phyloP scores from a whole-genome alignment of 2,113 vertebrate genomes.

The Gallinago paraguaiae region DNA sequence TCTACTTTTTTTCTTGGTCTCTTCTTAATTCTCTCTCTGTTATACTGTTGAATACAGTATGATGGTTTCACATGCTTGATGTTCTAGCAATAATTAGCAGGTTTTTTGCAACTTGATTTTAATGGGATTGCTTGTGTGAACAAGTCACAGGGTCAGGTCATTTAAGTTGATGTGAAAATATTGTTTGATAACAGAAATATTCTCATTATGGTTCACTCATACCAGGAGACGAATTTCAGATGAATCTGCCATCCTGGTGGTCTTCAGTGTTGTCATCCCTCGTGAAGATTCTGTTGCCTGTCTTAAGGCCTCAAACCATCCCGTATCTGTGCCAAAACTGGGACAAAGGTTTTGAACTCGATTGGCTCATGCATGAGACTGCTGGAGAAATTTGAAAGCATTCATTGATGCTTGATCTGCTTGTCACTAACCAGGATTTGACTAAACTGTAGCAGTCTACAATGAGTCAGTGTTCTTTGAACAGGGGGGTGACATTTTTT shows the following conservation, averaged over 20 bases:
- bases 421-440: conserved; percentile 32
- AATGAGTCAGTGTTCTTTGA: conserved; percentile 2
- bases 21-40: neutral
- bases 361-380: conserved; percentile 58
- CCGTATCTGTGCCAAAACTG: conserved; percentile 68
- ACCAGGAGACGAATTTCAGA: conserved; percentile 66
- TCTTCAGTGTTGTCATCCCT: conserved; percentile 77
- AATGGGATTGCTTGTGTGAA: neutral
- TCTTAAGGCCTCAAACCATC: conserved; percentile 73
- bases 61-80: neutral
- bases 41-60: neutral
- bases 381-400: conserved; percentile 24
- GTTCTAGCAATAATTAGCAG: neutral
- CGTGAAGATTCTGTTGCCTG: conserved; percentile 75
- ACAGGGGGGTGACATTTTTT: neutral
- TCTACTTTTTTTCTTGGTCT: neutral
- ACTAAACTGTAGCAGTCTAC: neutral
- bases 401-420: conserved; percentile 38
- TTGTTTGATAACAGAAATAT: neutral
- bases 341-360: conserved; percentile 73
- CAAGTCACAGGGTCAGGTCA: neutral
- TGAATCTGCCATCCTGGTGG: conserved; percentile 77
- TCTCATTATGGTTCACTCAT: conserved; percentile 5
- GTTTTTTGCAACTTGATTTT: neutral
- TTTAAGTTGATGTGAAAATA: neutral